Percentiles rank a stretch among this genome's conserved stretches.
Evolutionary conservation across 2,113 vertebrate genomes (phyloP).

Genomic region (Sinocyclocheilus rhinocerous): DNA sequence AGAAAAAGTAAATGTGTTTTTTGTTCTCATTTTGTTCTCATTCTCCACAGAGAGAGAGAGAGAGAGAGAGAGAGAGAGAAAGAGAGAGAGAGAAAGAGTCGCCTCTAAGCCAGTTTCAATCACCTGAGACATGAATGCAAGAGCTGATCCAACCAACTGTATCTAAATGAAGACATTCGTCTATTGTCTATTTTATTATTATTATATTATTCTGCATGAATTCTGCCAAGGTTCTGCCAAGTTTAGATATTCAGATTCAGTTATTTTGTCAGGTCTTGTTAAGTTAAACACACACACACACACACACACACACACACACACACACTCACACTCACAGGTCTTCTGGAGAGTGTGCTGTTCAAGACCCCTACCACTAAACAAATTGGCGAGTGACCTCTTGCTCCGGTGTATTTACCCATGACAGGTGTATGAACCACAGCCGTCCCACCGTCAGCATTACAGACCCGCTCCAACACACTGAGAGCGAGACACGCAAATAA

Average conservation of each 20-base stretch:
- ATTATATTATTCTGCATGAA: background rate
- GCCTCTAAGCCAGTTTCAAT: too few relatives aligned
- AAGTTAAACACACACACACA: background rate
- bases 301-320: background rate
- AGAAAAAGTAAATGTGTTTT: background rate
- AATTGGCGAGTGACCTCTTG: conserved; percentile 64
- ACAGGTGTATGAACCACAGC: conserved; percentile 70
- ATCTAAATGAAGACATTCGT: too few relatives aligned
- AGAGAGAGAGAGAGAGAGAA: background rate
- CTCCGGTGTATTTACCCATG: conserved; percentile 55
- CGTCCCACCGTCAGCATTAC: conserved; percentile 53
- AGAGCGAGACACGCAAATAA: background rate
- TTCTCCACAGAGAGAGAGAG: background rate
- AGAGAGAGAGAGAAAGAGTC: background rate
- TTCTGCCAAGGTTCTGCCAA: background rate
- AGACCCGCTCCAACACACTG: background rate
- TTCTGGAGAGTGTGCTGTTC: conserved; percentile 52
- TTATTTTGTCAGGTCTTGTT: too few relatives aligned
- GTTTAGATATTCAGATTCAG: background rate
- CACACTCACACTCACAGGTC: conserved; percentile 16
- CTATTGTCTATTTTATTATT: too few relatives aligned
- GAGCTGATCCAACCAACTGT: too few relatives aligned
- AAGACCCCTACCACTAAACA: conserved; percentile 62
- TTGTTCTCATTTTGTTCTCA: background rate
- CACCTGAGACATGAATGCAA: too few relatives aligned